phyloP scores from a whole-genome alignment of 2,888 invertebrate genomes.

The Apotomis betuletana region DNA sequence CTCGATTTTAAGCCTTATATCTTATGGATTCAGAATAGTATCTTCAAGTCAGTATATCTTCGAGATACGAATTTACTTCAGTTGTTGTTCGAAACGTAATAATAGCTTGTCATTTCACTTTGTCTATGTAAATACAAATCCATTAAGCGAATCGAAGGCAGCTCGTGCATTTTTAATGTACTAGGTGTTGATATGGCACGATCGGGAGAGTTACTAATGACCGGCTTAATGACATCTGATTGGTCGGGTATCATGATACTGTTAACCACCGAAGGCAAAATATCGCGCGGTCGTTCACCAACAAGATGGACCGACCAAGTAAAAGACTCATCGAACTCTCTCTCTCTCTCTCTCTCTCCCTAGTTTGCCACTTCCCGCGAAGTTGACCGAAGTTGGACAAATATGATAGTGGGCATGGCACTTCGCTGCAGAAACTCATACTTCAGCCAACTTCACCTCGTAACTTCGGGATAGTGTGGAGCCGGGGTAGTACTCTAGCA shows the following conservation, averaged over 20 bases:
- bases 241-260: neutral
- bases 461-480: too few relatives aligned
- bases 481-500: too few relatives aligned
- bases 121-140: constrained; percentile 42
- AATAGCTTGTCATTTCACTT: constrained; percentile 21
- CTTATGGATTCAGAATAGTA: neutral
- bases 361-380: too few relatives aligned
- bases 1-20: neutral
- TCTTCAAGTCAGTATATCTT: neutral
- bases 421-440: too few relatives aligned
- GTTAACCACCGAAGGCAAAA: too few relatives aligned
- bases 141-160: constrained; percentile 43
- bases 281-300: too few relatives aligned
- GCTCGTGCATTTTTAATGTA: constrained; percentile 33
- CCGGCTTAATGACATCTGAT: constrained; percentile 9
- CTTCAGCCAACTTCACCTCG: too few relatives aligned
- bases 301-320: too few relatives aligned
- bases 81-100: constrained; percentile 6
- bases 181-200: constrained; percentile 24
- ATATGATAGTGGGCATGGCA: too few relatives aligned
- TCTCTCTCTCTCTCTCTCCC: too few relatives aligned
- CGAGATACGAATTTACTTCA: neutral
- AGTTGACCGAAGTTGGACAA: too few relatives aligned
- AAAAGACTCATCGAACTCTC: too few relatives aligned
- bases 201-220: constrained; percentile 25